Evolutionary conservation across 35 echinoderm and acorn worm species (phyloP), one percentile per base, ranked within the genome.

Genomic region (Heliocidaris erythrogramma): DNA sequence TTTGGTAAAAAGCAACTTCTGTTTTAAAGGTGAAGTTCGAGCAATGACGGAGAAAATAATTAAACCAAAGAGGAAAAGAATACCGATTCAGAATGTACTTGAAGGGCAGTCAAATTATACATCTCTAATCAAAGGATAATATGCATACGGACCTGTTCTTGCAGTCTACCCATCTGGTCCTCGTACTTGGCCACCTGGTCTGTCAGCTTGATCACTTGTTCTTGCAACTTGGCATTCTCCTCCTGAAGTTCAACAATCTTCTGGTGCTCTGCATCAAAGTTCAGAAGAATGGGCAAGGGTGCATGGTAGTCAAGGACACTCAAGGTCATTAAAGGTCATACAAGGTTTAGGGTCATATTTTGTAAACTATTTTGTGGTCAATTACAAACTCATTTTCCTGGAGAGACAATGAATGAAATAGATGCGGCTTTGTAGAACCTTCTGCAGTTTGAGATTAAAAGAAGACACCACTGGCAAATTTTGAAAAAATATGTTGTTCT

Each of bases 251-350:
- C 94, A 52, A 85, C 97, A 94, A 95, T 97, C 78, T 92, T 96
- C 95, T 96, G 85, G 32, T 97, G 98, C 27, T 99, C 98, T 30
- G 87, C 56, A 48, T 97, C 96, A 96, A 97, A 99, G 92, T 94
- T 99, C 92, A 99, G 93, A 16, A 99, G 59, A 18, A 91, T 94
- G 85, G 98, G 98, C 11, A 99, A 94, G 95, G 98, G 98, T 99
- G 86, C 48, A 94, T 53, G 32, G 84, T 29, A 93, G 95, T 98
- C 90, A 98, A 98, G 94, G 94, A 31, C 87, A 42, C 35, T 42
- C 10, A 88, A 88, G 47, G 47, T 88, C 86, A 35, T 35, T 21
- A 13, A 88, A 86, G 27, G 31, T 18, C 21, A 86, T 32, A 17
- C 0, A 86, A 86, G 85, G 21, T 7, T 30, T 84, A 18, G 27